Base-by-base conservation (phyloP, 2,888 invertebrate species). In the Ochropacha duplaris region DNA sequence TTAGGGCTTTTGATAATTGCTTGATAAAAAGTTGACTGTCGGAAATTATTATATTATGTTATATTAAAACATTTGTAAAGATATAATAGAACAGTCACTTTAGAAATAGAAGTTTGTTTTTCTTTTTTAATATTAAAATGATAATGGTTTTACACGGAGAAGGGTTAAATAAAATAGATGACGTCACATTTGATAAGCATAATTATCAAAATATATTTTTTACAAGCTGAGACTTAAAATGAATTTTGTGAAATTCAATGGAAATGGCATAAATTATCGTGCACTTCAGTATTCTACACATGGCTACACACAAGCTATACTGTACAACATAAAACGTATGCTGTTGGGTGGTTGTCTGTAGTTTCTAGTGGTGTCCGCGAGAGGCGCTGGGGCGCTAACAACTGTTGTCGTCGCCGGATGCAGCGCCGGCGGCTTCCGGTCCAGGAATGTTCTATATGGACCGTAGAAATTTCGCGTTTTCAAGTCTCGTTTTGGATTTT, bases 311-410 rank as follows among this genome's bases (percentile, higher is more conserved):
- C 4, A 31, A 31, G 12, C 31, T 12, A 28, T 31, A 31, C 31
- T 4, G 31, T 36, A 36, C n/a, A 36, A 44, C 19, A 44, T 44
- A 19, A 44, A 19, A 44, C 9, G 44, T 44, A 44, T 16, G 9
- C 6, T 44, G 44, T 44, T 9, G 19, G 44, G 19, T 19, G 44
- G 19, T 19, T 44, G 44, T 44, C 64, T 74, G 76, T 81, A 83
- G 84, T 86, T 82, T 74, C 78, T 69, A 69, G 70, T 71, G 72
- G 78, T 81, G 88, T 84, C 90, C 90, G 83, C 85, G 60, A 83
- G 87, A 87, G 90, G 88, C 90, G 89, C 86, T 87, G 81, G 84
- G 80, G 87, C 83, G 90, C 87, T 87, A 89, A 88, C 88, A 87
- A 86, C 88, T 83, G 88, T 84, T 85, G 87, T 79, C 76, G 77